Evolutionary conservation across 2,888 invertebrate genomes (phyloP).

Genomic region (Agriopis leucophaearia): DNA sequence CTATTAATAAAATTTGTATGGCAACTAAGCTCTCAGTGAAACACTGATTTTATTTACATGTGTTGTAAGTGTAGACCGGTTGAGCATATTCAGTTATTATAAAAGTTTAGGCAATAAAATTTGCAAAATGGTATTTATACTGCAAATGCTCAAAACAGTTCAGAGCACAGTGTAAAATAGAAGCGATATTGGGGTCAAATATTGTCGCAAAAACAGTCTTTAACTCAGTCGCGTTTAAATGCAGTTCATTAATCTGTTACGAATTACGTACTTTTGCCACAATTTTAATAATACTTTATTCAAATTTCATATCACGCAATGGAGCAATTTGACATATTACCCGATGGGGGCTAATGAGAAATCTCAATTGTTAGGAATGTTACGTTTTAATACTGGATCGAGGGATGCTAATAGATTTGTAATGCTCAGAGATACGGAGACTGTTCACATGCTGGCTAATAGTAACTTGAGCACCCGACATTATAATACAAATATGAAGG

Average conservation of each 20-base stretch:
- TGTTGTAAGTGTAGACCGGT: slow-evolving; percentile 40
- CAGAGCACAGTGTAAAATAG: slow-evolving; percentile 21
- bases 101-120: slow-evolving; percentile 12
- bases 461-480: slow-evolving; percentile 48
- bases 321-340: slow-evolving; percentile 66
- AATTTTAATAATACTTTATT: slow-evolving; percentile 72
- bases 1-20: slow-evolving; percentile 83
- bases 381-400: slow-evolving; percentile 77
- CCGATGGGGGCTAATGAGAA: slow-evolving; percentile 60
- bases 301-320: slow-evolving; percentile 80
- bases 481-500: slow-evolving; percentile 40
- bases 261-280: slow-evolving; percentile 71
- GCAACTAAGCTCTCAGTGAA: slow-evolving; percentile 83
- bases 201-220: slow-evolving; percentile 79
- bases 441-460: slow-evolving; percentile 43
- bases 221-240: slow-evolving; percentile 75
- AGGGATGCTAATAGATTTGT: slow-evolving; percentile 14
- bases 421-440: slow-evolving; percentile 47
- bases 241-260: slow-evolving; percentile 61
- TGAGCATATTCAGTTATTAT: slow-evolving; percentile 38
- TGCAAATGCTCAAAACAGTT: slow-evolving; percentile 24
- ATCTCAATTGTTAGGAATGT: slow-evolving; percentile 83
- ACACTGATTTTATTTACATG: slow-evolving; percentile 82
- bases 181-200: slow-evolving; percentile 48
- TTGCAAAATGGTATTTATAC: slow-evolving; percentile 1